Conservation (phyloP, 1,140 invertebrate species). For the Trypoxylus dichotomus region DNA sequence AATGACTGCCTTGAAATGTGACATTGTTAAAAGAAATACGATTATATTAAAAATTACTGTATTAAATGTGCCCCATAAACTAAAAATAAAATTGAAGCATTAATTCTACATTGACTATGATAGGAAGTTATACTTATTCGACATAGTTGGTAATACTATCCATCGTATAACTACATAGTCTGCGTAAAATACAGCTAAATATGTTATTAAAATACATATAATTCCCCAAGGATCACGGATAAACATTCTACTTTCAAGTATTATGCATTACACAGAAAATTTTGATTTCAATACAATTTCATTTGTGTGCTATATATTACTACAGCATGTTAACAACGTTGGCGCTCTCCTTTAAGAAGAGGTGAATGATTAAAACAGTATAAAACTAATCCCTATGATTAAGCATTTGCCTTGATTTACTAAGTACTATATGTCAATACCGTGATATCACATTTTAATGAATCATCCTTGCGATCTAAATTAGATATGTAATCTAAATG, state of each 20-base stretch:
- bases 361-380: too few species aligned
- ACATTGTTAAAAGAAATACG: conserved; percentile 73
- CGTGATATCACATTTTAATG: too few species aligned
- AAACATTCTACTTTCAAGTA: conserved; percentile 50
- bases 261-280: neutral
- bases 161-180: conserved; percentile 89
- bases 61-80: conserved; percentile 84
- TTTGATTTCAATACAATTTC: too few species aligned
- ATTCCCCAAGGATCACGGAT: conserved; percentile 86
- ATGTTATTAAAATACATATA: conserved; percentile 82
- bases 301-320: neutral
- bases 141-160: conserved; percentile 82
- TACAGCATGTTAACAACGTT: neutral
- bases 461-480: too few species aligned
- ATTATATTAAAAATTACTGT: conserved; percentile 81
- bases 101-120: neutral
- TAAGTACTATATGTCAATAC: too few species aligned
- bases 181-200: conserved; percentile 82
- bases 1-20: conserved; percentile 82
- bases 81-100: conserved; percentile 54
- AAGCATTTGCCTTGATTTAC: too few species aligned
- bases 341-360: too few species aligned
- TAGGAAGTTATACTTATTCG: conserved; percentile 66
- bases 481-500: too few species aligned
- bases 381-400: too few species aligned